Percentiles rank a stretch among this genome's conserved stretches.
Conservation (phyloP, 2,113 vertebrate species). For the Oriolus oriolus region DNA sequence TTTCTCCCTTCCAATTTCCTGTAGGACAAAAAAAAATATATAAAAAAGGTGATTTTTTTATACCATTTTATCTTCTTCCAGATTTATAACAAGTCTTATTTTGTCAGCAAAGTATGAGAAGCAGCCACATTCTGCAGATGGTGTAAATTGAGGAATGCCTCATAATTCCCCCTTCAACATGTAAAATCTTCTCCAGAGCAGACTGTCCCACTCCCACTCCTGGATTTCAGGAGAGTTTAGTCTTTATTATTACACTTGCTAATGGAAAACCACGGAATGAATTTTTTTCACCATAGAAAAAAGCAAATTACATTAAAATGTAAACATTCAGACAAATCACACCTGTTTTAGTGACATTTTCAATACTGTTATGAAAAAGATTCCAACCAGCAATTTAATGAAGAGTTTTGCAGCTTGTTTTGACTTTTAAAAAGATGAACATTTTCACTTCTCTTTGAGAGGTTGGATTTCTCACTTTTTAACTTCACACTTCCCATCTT, state of each 20-base stretch:
- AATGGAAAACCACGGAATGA: not conserved
- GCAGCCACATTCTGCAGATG: constrained; percentile 22
- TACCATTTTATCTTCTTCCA: not conserved
- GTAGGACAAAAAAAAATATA: not conserved
- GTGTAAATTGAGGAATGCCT: constrained; percentile 46
- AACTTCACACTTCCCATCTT: not conserved
- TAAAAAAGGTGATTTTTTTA: not conserved
- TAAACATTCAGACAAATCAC: constrained; percentile 44
- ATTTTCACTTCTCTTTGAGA: not conserved
- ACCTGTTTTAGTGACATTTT: constrained; percentile 4
- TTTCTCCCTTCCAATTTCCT: not conserved
- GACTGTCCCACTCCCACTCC: constrained; percentile 44
- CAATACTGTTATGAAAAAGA: not conserved
- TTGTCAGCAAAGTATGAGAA: not conserved
- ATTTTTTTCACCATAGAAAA: not conserved
- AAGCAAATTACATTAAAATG: not conserved
- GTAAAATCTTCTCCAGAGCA: constrained; percentile 14
- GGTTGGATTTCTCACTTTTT: not conserved
- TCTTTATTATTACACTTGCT: not conserved
- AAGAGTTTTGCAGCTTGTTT: constrained; percentile 10
- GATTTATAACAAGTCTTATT: constrained; percentile 16
- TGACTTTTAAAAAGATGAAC: not conserved
- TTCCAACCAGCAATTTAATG: constrained; percentile 12
- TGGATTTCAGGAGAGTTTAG: not conserved
- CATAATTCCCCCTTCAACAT: not conserved